A percentile compares a stretch with the other conserved stretches of the same genome.
Evolutionary conservation across 2,797 vertebrate genomes (phyloP).

Genomic region (Sebastes hubbsi): DNA sequence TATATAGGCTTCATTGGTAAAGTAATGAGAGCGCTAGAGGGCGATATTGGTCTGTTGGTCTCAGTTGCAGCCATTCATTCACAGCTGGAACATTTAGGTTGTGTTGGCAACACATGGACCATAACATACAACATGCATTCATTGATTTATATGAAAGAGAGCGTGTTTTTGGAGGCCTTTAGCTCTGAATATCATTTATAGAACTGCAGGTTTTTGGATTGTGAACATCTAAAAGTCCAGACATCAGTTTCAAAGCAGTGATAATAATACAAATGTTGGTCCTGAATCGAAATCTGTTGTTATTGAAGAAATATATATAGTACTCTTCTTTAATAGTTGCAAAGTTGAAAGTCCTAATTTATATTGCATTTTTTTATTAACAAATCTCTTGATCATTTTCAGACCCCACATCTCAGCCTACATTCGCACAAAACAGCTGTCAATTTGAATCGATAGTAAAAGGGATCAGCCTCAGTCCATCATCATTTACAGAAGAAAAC

Average conservation of each 20-base stretch:
- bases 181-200: not conserved
- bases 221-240: not conserved
- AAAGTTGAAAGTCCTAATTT: not conserved
- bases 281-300: not conserved
- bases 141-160: not conserved
- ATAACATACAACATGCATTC: not conserved
- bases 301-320: too few relatives aligned
- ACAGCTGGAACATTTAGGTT: constrained; percentile 9
- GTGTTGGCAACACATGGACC: constrained; percentile 4
- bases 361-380: not conserved
- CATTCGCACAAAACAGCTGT: not conserved
- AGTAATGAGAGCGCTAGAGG: constrained; percentile 75
- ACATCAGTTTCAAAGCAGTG: not conserved
- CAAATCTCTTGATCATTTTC: not conserved
- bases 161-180: not conserved
- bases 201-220: not conserved
- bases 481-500: not conserved
- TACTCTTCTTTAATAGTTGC: not conserved
- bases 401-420: not conserved
- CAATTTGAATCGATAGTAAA: not conserved
- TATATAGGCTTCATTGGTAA: too few relatives aligned
- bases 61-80: not conserved
- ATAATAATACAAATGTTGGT: not conserved
- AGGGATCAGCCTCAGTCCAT: not conserved
- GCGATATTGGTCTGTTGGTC: constrained; percentile 74